Evolutionary conservation across 2,888 invertebrate species (phyloP).

Genomic region (Xanthorhoe designata): DNA sequence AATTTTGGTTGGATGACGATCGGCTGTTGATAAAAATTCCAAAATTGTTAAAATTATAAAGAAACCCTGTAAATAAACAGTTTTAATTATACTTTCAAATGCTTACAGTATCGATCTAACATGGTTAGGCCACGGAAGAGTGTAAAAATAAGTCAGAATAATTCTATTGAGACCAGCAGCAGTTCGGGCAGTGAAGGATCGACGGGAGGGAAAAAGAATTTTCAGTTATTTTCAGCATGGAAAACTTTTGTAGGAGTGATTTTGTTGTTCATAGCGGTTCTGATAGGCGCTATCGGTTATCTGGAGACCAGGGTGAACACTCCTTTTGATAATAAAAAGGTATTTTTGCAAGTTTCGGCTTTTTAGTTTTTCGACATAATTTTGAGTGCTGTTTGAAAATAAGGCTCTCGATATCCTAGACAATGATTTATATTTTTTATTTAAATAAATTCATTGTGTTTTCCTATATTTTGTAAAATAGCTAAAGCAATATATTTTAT

Average conservation of each 20-base stretch:
- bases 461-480: too few species aligned
- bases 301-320: slow-evolving; percentile 95
- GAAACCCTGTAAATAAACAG: slow-evolving; percentile 54
- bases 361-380: neutral
- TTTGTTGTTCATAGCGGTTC: slow-evolving; percentile 89
- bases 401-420: too few species aligned
- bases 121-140: slow-evolving; percentile 74
- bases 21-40: neutral
- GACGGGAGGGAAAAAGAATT: slow-evolving; percentile 48
- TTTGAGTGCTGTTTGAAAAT: too few species aligned
- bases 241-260: slow-evolving; percentile 86
- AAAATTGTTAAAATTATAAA: slow-evolving; percentile 39
- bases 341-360: slow-evolving; percentile 11
- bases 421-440: too few species aligned
- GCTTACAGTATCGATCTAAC: slow-evolving; percentile 34
- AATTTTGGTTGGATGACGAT: neutral
- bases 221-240: slow-evolving; percentile 76
- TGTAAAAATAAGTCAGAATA: slow-evolving; percentile 54
- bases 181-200: slow-evolving; percentile 64
- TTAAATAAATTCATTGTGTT: too few species aligned
- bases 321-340: slow-evolving; percentile 92
- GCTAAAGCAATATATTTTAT: too few species aligned
- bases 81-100: slow-evolving; percentile 31
- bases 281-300: slow-evolving; percentile 92
- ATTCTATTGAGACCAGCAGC: slow-evolving; percentile 65